Evolutionary conservation across 2,888 invertebrate genomes (phyloP), one percentile per base, ranked within the genome.

Genomic region (Pollenia angustigena): DNA sequence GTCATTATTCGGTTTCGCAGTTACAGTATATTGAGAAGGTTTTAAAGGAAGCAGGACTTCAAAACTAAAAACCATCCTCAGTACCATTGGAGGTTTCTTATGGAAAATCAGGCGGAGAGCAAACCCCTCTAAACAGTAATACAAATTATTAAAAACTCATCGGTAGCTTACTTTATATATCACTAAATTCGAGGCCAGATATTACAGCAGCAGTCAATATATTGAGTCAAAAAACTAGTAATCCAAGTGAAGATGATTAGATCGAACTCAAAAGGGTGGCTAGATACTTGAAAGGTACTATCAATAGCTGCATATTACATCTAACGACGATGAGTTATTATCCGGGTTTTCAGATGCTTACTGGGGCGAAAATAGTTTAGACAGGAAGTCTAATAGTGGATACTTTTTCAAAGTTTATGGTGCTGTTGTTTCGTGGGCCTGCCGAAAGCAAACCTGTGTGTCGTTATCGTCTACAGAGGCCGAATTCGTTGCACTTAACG

Each of bases 201-300:
- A 18, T 81, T 7, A 58, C 64, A 6, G 74, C 66, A 10, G 54
- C 56, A 10, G 74, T 74, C 1, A 66, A 56, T 23, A 74, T 74
- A 18, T 18, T 64, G 11, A 74, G 66, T 10, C 52, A 72, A 48
- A 81, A 81, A 32, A 74, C 2, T 6, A 48, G 46, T 40, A 72
- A 60, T 2, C 74, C 81, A 12, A 81, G 64, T 12, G 66, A 74
- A 56, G 74, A 66, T 16, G 56, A 81, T 16, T 74, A 66, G 81
- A 44, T 2, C 1, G 66, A 81, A 68, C 23, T 80, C 14, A 50
- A 58, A 58, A 78, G 48, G 14, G 32, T 74, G 18, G 40, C 40
- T 3, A 66, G 56, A 14, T 72, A 72, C 14, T 16, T 72, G 12
- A 81, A 81, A 50, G 66, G 48, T 9, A 66, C 72, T 3, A 11